phyloP scores from a whole-genome alignment of 2,113 vertebrate genomes.

The Phasianus colchicus region DNA sequence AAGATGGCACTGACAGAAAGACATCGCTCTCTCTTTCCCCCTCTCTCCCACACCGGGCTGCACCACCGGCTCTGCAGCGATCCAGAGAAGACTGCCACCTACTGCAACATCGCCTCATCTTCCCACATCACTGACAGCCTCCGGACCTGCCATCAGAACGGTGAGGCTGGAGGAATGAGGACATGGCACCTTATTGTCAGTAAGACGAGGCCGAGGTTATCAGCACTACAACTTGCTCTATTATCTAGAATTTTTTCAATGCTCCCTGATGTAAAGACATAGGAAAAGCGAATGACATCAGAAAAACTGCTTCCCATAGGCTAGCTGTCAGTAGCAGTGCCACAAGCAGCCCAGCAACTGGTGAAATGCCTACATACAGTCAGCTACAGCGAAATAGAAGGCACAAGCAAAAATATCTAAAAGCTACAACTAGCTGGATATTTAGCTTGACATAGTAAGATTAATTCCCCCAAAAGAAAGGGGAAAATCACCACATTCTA shows the following conservation, averaged over 20 bases:
- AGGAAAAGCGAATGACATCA: neutral
- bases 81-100: constrained; percentile 32
- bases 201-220: accelerated
- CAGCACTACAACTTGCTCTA: neutral
- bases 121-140: neutral
- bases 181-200: neutral
- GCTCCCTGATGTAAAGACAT: neutral
- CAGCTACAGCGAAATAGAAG: neutral
- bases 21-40: neutral
- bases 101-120: neutral
- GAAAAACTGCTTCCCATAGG: neutral
- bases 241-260: neutral
- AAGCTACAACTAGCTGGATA: neutral
- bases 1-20: constrained; percentile 38
- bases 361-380: neutral
- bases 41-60: neutral
- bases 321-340: neutral
- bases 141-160: neutral
- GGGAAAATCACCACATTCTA: neutral
- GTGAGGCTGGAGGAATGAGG: too few relatives aligned
- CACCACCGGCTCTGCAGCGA: neutral
- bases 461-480: neutral
- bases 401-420: constrained; percentile 4
- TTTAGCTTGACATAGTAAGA: neutral
- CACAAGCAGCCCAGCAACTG: neutral